phyloP scores from a whole-genome alignment of 2,797 vertebrate genomes.

The Streptopelia turtur region DNA sequence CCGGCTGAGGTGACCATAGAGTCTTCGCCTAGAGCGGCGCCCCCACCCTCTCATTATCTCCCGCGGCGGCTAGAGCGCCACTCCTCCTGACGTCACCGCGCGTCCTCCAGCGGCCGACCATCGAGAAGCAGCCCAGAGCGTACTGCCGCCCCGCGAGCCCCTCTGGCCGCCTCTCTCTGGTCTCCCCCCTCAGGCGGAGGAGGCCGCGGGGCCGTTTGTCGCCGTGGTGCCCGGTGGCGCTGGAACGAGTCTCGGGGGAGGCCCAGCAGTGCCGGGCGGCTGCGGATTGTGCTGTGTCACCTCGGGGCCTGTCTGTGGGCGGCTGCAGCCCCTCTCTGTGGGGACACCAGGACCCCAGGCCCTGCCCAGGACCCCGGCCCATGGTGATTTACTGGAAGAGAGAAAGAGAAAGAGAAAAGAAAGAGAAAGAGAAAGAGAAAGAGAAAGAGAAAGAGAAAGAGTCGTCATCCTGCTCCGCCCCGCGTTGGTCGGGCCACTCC shows the following conservation, averaged over 20 bases:
- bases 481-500: too few species aligned
- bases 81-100: background rate
- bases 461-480: too few species aligned
- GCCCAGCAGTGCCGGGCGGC: rapidly evolving
- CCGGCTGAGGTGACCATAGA: background rate
- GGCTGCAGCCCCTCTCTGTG: background rate
- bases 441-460: too few species aligned
- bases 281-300: background rate
- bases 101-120: background rate
- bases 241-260: too few species aligned
- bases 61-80: rapidly evolving
- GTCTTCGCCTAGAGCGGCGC: background rate
- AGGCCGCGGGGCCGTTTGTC: rapidly evolving
- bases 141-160: rapidly evolving
- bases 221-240: rapidly evolving
- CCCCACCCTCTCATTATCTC: rapidly evolving
- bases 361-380: too few species aligned
- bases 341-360: too few species aligned
- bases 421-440: too few species aligned
- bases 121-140: rapidly evolving
- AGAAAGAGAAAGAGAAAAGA: too few species aligned
- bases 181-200: rapidly evolving
- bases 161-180: background rate
- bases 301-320: too few species aligned
- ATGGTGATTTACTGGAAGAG: background rate